Base-by-base conservation (phyloP, 2,113 vertebrate genomes). In the Myrmecobius fasciatus region DNA sequence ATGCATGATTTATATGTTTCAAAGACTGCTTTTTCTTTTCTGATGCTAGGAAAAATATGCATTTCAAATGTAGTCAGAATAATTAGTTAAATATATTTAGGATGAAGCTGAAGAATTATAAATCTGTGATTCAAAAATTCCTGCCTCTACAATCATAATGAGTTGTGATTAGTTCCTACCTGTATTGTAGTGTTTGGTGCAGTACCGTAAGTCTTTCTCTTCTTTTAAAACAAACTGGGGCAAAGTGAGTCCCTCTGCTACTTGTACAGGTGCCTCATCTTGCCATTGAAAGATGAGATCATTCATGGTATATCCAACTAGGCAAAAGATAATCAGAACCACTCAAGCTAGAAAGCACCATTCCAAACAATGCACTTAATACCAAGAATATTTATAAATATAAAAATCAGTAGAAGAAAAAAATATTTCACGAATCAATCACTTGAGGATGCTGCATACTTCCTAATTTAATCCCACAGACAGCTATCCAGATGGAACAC, bases 241-340 rank as follows among this genome's bases (percentile, higher is more conserved):
- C 54, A 99, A 98, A 17, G 99, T 99, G 51, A 99, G 99, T 92
- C 99, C 99, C 94, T 99, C 99, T 3, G 99, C 99, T 96, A 99
- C 99, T 98, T 99, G 99, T 47, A 99, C 99, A 0, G 99, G 99
- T 95, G 99, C 99, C 14, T 99, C 99, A 97, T 99, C 99, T 99
- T 99, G 99, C 99, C 99, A 99, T 98, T 99, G 99, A 97, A 99
- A 99, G 98, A 99, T 99, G 54, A 99, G 99, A 97, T 99, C 99
- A 60, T 99, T 99, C 99, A 99, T 99, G 53, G 99, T 99, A 97
- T 99, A 99, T 49, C 99, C 99, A 98, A 99, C 99, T 99, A 98
- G 89, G 96, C 94, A 97, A 98, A 97, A 94, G 91, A 96, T 53
- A 88, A 53, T 46, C 67, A 91, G 36, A 96, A 56, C 92, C 93